Evolutionary conservation across 2,888 invertebrate species (phyloP), one percentile per base, ranked within the genome.

Genomic region (Thecocarcelia acutangulata): DNA sequence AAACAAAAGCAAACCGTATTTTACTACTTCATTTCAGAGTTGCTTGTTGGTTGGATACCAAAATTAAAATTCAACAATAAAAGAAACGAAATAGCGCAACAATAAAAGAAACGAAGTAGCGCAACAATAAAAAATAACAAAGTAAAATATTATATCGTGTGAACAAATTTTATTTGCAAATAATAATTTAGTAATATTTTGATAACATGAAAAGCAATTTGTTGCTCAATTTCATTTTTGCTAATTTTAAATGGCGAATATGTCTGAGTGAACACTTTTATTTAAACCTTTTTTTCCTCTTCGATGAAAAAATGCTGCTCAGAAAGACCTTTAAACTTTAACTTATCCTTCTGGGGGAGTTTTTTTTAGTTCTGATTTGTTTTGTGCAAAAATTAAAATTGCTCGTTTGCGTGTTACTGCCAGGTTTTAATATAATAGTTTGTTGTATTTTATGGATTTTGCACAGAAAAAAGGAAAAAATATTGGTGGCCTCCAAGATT

Each of bases 181-280:
- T 77, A 77, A 66, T 73, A 77, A 77, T 82, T 81, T 68, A 24
- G 21, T 81, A 77, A 77, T 81, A 77, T 82, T 76, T 82, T 69
- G 73, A 21, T 69, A 74, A 64, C 81, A 82, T 82, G 81, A 69
- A 78, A 73, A 50, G 69, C 73, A 82, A 82, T 82, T 82, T 82
- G 81, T 82, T 77, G 81, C 77, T 70, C 54, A 64, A 50, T 74
- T 56, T 50, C 48, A 24, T 44, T 54, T 50, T 19, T 13, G 69
- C 15, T 15, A 13, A 15, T 50, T 15, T 24, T 24, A 13, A 48
- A 48, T 64, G 24, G 54, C 37, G 13, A 28, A 54, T 19, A 4
- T 42, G 42, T 58, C 44, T 17, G 19, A n/a, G 13, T 44, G 40
- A 28, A 33, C 50, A 19, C 28, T 48, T 54, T 61, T 11, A 40